A percentile compares a stretch with the other conserved stretches of the same genome.
Conservation (phyloP, 1,140 invertebrate genomes). For the Drosophila novamexicana region DNA sequence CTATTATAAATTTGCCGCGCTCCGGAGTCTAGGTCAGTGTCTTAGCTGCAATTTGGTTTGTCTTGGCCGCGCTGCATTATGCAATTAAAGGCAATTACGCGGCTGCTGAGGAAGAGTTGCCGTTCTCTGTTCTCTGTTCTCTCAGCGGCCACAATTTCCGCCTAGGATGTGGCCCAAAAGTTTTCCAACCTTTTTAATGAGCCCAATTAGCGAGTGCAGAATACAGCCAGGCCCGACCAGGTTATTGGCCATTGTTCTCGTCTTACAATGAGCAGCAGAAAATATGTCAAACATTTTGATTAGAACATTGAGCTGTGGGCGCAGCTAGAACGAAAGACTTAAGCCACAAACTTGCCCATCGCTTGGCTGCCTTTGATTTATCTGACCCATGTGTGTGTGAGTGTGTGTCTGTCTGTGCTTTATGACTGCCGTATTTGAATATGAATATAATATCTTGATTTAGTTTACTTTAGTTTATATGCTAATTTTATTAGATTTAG, state of each 20-base stretch:
- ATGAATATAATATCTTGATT: slow-evolving; percentile 46
- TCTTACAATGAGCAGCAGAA: slow-evolving; percentile 20
- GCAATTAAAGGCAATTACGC: slow-evolving; percentile 76
- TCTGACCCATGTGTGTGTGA: slow-evolving; percentile 24
- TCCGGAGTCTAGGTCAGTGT: slow-evolving; percentile 78
- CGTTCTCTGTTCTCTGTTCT: slow-evolving; percentile 12
- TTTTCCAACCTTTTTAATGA: slow-evolving; percentile 71
- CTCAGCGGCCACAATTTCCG: slow-evolving; percentile 69
- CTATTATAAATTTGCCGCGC: slow-evolving; percentile 67
- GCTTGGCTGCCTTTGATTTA: slow-evolving; percentile 68
- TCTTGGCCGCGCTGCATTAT: slow-evolving; percentile 43
- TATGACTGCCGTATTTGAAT: slow-evolving; percentile 61
- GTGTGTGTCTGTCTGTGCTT: slow-evolving; percentile 34
- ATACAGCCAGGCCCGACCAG: slow-evolving; percentile 13
- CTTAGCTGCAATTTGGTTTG: slow-evolving; percentile 72
- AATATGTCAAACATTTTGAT: slow-evolving; percentile 62
- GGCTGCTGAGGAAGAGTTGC: slow-evolving; percentile 37
- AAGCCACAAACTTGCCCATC: slow-evolving; percentile 47
- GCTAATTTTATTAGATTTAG: slow-evolving; percentile 42
- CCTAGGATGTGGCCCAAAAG: slow-evolving; percentile 71
- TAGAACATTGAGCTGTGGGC: slow-evolving; percentile 26
- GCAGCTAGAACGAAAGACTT: slow-evolving; percentile 48
- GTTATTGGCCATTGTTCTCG: slow-evolving; percentile 80
- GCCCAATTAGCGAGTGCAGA: slow-evolving; percentile 67
- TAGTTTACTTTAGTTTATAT: slow-evolving; percentile 29